These are phyloP conservation scores for Apotomis capreana DNA, from an alignment of 2,888 invertebrate genomes.

Conservation along the genomic window DNA sequence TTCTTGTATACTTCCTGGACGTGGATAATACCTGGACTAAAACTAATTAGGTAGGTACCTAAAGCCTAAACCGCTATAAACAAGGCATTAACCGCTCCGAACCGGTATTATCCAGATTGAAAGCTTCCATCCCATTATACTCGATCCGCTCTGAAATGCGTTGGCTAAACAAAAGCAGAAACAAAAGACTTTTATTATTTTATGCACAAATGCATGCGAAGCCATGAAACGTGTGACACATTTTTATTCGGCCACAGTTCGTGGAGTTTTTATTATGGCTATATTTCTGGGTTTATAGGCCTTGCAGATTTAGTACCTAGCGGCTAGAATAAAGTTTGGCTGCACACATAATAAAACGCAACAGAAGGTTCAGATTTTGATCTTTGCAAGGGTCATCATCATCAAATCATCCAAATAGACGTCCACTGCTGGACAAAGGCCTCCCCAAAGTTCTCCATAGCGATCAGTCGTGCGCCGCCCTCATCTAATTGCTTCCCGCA, in stretches of 20 bases:
- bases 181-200: constrained; percentile 20
- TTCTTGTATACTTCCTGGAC: too few species aligned
- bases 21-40: neutral
- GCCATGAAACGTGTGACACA: constrained; percentile 12
- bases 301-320: too few species aligned
- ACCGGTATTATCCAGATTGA: neutral
- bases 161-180: constrained; percentile 4
- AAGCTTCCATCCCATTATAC: constrained; percentile 5
- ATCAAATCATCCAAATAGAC: too few species aligned
- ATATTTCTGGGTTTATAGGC: too few species aligned
- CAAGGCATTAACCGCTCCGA: neutral
- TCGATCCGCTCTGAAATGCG: constrained; percentile 3
- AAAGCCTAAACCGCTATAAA: neutral
- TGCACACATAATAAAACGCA: too few species aligned
- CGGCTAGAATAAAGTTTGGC: too few species aligned
- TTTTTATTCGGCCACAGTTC: constrained; percentile 5
- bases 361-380: too few species aligned
- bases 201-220: constrained; percentile 11
- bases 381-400: too few species aligned
- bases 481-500: too few species aligned
- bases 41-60: neutral
- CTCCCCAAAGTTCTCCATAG: too few species aligned
- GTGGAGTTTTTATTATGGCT: neutral
- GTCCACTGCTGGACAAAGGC: too few species aligned
- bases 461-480: too few species aligned